Evolutionary conservation across 2,888 invertebrate species (phyloP), one percentile per base, ranked within the genome.

Genomic region (Dynastes tityus): DNA sequence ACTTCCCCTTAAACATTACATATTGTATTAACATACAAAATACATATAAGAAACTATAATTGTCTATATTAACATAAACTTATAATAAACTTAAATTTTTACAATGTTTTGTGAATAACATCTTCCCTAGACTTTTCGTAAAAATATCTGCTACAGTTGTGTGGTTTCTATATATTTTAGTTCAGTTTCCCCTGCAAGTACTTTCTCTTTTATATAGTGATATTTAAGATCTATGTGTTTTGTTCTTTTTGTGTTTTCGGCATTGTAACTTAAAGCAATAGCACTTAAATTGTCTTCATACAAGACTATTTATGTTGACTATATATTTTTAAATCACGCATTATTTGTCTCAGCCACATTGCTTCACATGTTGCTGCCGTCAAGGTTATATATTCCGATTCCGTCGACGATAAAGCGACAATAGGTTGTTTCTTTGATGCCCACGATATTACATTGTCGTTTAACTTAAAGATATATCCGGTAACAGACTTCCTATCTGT

Each of bases 81-180:
- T 51, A 51, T n/a, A 51, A 51, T 51, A 51, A 51, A 51, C n/a
- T 51, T 51, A 51, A 51, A 51, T 3, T 51, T 51, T 51, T 51
- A 51, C 51, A 51, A 51, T 51, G 51, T 51, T 51, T 51, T n/a
- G n/a, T 13, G n/a, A 51, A 51, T 51, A 51, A 51, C n/a, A n/a
- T 51, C n/a, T 51, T 51, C n/a, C 51, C 51, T 51, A 51, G 9
- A 51, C 4, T n/a, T 1, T 51, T 51, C 9, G 51, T 8, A n/a
- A 51, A 51, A 51, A 51, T 51, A n/a, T 51, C 51, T 51, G 51
- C 51, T 13, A 9, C 9, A 6, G 51, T 51, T 9, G 2, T 51
- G 51, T n/a, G 9, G 51, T 13, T 51, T 51, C 51, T 51, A 51
- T 9, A n/a, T 51, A 51, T 51, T 51, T 4, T 51, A 51, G 9